These are phyloP conservation scores for Frankliniella intonsa DNA, from an alignment of 2,888 invertebrate genomes.

Conservation along the genomic window DNA sequence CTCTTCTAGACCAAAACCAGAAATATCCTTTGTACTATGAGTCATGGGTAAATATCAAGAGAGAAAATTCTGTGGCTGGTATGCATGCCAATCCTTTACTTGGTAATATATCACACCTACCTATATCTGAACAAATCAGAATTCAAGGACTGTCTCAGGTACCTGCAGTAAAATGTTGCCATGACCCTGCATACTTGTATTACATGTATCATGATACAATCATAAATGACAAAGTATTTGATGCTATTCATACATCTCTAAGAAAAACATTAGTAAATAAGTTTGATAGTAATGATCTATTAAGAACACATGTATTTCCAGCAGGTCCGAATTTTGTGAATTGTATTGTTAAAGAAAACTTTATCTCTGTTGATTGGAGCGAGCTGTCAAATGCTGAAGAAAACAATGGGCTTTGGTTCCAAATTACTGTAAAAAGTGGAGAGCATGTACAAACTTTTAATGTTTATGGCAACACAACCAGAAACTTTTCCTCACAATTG, in stretches of 20 bases:
- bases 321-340: neutral
- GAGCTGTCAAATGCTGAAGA: neutral
- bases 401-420: neutral
- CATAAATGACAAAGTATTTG: slow-evolving; percentile 42
- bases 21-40: slow-evolving; percentile 45
- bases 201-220: slow-evolving; percentile 51
- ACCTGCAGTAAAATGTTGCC: slow-evolving; percentile 48
- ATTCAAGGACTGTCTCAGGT: slow-evolving; percentile 44
- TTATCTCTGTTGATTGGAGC: neutral
- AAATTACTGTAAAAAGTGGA: neutral
- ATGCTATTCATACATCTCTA: neutral
- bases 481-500: neutral
- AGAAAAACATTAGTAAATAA: neutral
- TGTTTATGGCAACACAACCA: neutral
- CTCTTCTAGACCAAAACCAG: slow-evolving; percentile 42
- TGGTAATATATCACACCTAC: slow-evolving; percentile 47
- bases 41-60: slow-evolving; percentile 46
- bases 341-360: neutral
- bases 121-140: slow-evolving; percentile 40
- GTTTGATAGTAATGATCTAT: neutral
- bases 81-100: slow-evolving; percentile 43
- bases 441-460: neutral
- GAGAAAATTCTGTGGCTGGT: slow-evolving; percentile 42
- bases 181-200: slow-evolving; percentile 49
- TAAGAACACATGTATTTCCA: neutral